A percentile compares a stretch with the other conserved stretches of the same genome.
phyloP scores from a whole-genome alignment of 2,888 invertebrate genomes.

The Pogonocherus hispidulus region DNA sequence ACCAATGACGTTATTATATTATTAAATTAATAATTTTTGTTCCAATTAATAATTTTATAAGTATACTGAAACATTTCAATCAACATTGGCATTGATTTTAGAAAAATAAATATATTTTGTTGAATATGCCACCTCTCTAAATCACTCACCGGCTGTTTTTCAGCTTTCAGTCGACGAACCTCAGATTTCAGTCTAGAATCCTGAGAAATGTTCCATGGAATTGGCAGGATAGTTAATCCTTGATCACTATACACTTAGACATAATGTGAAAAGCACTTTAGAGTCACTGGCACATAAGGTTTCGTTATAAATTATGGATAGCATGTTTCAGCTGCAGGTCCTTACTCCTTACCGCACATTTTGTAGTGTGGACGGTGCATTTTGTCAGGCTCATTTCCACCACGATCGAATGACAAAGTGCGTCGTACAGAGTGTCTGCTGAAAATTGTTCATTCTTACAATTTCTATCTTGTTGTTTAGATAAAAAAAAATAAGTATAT shows the following conservation, averaged over 20 bases:
- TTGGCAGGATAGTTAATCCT: neutral
- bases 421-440: neutral
- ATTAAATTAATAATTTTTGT: too few relatives aligned
- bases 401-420: slow-evolving; percentile 9
- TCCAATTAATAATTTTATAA: too few relatives aligned
- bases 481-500: too few relatives aligned
- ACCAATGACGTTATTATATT: too few relatives aligned
- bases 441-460: neutral
- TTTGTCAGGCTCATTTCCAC: slow-evolving; percentile 26
- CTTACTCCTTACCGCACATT: slow-evolving; percentile 31
- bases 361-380: slow-evolving; percentile 27
- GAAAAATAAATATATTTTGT: too few relatives aligned
- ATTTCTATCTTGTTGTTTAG: neutral
- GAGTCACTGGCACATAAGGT: slow-evolving; percentile 5
- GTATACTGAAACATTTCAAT: too few relatives aligned
- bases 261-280: neutral
- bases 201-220: neutral
- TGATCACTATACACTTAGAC: neutral
- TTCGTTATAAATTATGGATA: slow-evolving; percentile 18
- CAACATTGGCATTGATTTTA: too few relatives aligned
- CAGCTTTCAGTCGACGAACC: slow-evolving; percentile 7
- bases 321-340: slow-evolving; percentile 23
- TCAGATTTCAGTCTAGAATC: slow-evolving; percentile 5
- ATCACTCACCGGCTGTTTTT: slow-evolving; percentile 18
- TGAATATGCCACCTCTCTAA: too few relatives aligned